Evolutionary conservation across 2,888 invertebrate genomes (phyloP).

Genomic region (Hirudinaria manillensis): DNA sequence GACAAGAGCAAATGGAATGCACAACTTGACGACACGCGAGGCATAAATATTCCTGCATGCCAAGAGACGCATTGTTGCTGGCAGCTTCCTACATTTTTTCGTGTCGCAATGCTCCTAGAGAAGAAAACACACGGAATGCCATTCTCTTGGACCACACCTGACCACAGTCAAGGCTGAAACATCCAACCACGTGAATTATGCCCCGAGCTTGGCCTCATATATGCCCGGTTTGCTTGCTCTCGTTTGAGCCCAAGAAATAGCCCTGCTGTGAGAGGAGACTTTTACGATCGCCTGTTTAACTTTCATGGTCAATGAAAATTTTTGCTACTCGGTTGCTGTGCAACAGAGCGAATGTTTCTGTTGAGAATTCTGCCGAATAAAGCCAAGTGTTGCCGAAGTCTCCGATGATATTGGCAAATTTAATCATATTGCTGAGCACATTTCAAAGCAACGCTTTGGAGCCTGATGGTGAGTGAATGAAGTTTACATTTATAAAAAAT

Average conservation of each 20-base stretch:
- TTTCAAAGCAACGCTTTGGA: too few relatives aligned
- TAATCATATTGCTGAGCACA: too few relatives aligned
- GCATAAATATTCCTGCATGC: constrained; percentile 13
- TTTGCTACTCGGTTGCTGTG: constrained; percentile 7
- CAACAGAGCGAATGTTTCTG: too few relatives aligned
- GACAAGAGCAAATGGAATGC: constrained; percentile 10
- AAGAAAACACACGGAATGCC: neutral
- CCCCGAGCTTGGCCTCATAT: too few relatives aligned
- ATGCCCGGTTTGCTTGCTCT: constrained; percentile 2
- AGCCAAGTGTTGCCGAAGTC: too few relatives aligned
- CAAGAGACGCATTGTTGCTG: constrained; percentile 8
- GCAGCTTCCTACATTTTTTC: neutral
- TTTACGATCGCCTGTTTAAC: constrained; percentile 11
- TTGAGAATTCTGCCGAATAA: too few relatives aligned
- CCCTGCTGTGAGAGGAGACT: constrained; percentile 1
- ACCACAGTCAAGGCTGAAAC: neutral
- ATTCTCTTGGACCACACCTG: neutral
- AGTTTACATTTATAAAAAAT: too few relatives aligned
- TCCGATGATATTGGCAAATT: too few relatives aligned
- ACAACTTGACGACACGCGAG: constrained; percentile 19
- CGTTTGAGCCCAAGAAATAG: constrained; percentile 5
- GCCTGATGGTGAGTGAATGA: too few relatives aligned
- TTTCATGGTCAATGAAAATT: constrained; percentile 14
- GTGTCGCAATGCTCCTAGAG: neutral
- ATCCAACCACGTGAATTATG: neutral